Base-by-base conservation (phyloP, 2,888 invertebrate species). In the Malthinus flaveolus region DNA sequence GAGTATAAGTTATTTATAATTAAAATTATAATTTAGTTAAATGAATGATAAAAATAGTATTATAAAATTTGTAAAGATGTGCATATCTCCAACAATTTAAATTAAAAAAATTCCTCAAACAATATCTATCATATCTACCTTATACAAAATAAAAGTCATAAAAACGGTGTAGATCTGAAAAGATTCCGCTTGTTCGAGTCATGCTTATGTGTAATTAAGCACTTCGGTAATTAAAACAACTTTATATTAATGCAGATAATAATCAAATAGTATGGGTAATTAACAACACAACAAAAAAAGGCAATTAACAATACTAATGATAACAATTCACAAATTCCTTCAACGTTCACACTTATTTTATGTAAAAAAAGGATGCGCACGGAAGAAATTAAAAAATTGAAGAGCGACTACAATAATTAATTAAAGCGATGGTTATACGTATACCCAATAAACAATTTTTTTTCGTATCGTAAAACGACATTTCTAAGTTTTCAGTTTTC, bases 401-500 rank as follows among this genome's bases (percentile, higher is more conserved):
- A n/a, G n/a, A n/a, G n/a, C n/a, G n/a, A n/a, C n/a, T n/a, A n/a
- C n/a, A n/a, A n/a, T n/a, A n/a, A n/a, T 23, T 23, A 23, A 23
- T 23, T 23, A 23, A 23, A 23, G 3, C 5, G 5, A 23, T 23
- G 23, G 23, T 23, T 23, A 23, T 23, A 5, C n/a, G n/a, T n/a
- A n/a, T n/a, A n/a, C n/a, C n/a, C 23, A 23, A 23, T 23, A 23
- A 23, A 23, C 23, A 23, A 23, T 3, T 3, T 23, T 23, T 23
- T 23, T 23, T 23, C 23, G 2, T 23, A 23, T 23, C 23, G 23
- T 23, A 23, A 23, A 15, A 13, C 13, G 39, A 42, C 39, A 11
- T 42, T 42, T 42, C 39, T 23, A 42, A 42, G 54, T 59, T 57
- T 48, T 52, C 44, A 57, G 57, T 57, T 59, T 59, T 59, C 59